Percentiles rank a stretch among this genome's conserved stretches.
Evolutionary conservation across 2,888 invertebrate species (phyloP).

Genomic region (Lapara coniferarum): DNA sequence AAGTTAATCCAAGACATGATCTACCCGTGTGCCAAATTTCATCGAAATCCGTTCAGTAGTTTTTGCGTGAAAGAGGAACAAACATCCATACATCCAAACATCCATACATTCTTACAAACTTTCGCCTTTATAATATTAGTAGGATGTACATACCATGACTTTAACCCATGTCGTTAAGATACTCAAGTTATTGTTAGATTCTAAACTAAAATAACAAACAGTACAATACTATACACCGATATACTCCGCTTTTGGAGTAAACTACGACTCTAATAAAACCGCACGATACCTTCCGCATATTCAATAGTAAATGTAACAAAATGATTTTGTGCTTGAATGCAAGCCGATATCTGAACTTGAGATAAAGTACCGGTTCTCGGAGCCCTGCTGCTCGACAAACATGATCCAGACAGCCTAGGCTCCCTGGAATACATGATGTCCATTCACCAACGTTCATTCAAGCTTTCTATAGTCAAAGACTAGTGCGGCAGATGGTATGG

Average conservation of each 20-base stretch:
- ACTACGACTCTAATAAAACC: slow-evolving; percentile 8
- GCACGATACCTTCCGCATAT: slow-evolving; percentile 2
- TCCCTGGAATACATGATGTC: slow-evolving; percentile 44
- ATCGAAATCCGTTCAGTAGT: too few species aligned
- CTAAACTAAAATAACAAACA: too few species aligned
- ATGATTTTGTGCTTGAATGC: slow-evolving; percentile 30
- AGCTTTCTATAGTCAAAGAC: slow-evolving; percentile 72
- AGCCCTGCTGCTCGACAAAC: slow-evolving; percentile 33
- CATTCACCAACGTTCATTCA: slow-evolving; percentile 76
- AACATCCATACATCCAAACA: too few species aligned
- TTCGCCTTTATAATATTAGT: too few species aligned
- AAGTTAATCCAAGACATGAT: too few species aligned
- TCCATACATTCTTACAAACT: too few species aligned
- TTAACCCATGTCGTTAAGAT: too few species aligned
- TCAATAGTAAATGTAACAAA: slow-evolving; percentile 23
- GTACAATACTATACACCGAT: background rate
- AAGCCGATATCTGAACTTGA: slow-evolving; percentile 21
- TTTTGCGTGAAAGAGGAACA: too few species aligned
- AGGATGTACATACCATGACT: too few species aligned
- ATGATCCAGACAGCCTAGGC: slow-evolving; percentile 35
- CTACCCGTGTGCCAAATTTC: too few species aligned
- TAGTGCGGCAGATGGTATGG: slow-evolving; percentile 31
- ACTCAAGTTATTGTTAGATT: too few species aligned
- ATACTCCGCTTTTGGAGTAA: background rate
- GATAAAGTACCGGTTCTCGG: slow-evolving; percentile 55